Evolutionary conservation across 2,888 invertebrate species (phyloP).

Genomic region (Villa cingulata): DNA sequence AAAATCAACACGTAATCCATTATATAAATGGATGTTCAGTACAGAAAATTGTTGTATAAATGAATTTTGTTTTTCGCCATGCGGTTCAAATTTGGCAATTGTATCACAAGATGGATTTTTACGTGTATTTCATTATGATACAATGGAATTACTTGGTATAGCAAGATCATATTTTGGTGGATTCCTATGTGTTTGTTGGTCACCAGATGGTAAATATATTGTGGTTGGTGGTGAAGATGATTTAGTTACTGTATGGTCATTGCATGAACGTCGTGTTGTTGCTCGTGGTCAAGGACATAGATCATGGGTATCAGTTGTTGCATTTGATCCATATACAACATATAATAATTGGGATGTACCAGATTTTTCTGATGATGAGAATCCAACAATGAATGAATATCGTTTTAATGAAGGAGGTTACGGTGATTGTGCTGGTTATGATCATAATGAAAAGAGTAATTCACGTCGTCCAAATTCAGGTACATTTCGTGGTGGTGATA

Average conservation of each 20-base stretch:
- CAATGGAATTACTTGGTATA: constrained; percentile 87
- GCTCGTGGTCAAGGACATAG: constrained; percentile 97
- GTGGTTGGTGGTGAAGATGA: constrained; percentile 98
- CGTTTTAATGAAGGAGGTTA: constrained; percentile 27
- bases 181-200: constrained; percentile 94
- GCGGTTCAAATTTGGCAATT: constrained; percentile 81
- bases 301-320: constrained; percentile 96
- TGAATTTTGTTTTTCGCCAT: constrained; percentile 94
- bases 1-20: constrained; percentile 88
- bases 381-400: constrained; percentile 34
- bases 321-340: constrained; percentile 79
- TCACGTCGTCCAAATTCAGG: constrained; percentile 29
- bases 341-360: constrained; percentile 47
- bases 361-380: constrained; percentile 46
- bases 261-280: constrained; percentile 81
- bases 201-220: constrained; percentile 88
- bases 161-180: constrained; percentile 98
- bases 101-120: constrained; percentile 93
- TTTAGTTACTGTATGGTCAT: constrained; percentile 92
- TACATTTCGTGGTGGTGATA: constrained; percentile 30
- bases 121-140: constrained; percentile 91
- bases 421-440: constrained; percentile 21
- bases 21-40: constrained; percentile 83
- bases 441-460: constrained; percentile 24
- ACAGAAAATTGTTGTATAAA: constrained; percentile 75